These are phyloP conservation scores for Venustoraphidia nigricollis DNA, from an alignment of 2,888 invertebrate genomes.

Conservation along the genomic window DNA sequence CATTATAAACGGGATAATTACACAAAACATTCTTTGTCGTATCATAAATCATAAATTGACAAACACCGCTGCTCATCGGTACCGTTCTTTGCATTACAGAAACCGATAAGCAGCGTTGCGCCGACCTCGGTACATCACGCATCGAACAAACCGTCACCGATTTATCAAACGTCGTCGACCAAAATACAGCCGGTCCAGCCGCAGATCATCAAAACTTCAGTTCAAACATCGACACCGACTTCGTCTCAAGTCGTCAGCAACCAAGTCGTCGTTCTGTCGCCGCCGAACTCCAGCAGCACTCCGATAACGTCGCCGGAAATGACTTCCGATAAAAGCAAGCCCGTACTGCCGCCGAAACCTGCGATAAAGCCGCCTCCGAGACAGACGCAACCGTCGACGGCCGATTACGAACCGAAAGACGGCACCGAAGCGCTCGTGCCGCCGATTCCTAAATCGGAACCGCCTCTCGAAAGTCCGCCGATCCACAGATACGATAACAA, in stretches of 20 bases:
- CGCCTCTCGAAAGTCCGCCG: constrained; percentile 11
- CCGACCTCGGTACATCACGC: constrained; percentile 54
- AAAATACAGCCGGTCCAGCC: constrained; percentile 70
- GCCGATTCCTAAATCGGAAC: constrained; percentile 8
- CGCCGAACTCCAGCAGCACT: not conserved
- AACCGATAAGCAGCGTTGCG: constrained; percentile 76
- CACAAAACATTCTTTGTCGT: too few species aligned
- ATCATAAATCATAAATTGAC: too few species aligned
- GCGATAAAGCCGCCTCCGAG: constrained; percentile 43
- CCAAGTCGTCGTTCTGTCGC: constrained; percentile 14
- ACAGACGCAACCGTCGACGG: constrained; percentile 23
- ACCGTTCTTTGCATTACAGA: constrained; percentile 32
- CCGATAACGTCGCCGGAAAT: too few species aligned
- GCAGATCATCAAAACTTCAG: constrained; percentile 39
- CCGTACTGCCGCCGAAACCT: constrained; percentile 74
- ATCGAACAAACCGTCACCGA: constrained; percentile 53
- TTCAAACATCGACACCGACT: not conserved
- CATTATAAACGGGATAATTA: too few species aligned
- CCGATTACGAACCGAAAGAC: constrained; percentile 17
- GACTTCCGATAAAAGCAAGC: constrained; percentile 33
- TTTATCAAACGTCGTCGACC: constrained; percentile 67
- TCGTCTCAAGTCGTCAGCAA: constrained; percentile 16
- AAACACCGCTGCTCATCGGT: constrained; percentile 25
- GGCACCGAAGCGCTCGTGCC: constrained; percentile 12
- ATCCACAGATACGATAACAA: constrained; percentile 29